Evolutionary conservation across 64 coral and sea anemone species (phyloP).

Genomic region (Hydrozoanthus tunicans): DNA sequence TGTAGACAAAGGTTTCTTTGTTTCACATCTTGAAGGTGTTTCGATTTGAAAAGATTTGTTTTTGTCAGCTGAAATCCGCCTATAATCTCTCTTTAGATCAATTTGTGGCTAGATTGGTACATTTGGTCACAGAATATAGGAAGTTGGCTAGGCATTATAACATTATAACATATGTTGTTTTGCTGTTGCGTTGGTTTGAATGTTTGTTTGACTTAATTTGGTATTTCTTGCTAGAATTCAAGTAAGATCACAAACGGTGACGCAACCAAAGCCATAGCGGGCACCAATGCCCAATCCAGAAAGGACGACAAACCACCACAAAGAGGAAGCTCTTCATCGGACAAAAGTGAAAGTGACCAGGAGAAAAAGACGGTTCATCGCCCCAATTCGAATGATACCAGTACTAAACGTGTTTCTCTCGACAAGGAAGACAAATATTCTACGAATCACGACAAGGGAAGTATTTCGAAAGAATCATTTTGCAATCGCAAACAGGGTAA

Average conservation of each 20-base stretch:
- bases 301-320: neutral
- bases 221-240: constrained; percentile 11
- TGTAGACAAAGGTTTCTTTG: no score
- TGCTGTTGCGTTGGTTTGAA: neutral
- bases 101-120: no score
- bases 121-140: no score
- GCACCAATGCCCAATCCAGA: neutral
- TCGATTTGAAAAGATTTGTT: no score
- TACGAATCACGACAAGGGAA: neutral
- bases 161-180: no score
- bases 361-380: neutral
- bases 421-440: constrained; percentile 4
- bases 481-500: neutral
- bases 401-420: neutral
- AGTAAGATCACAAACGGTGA: constrained; percentile 41
- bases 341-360: neutral
- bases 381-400: neutral
- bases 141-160: no score
- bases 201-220: neutral
- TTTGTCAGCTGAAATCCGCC: no score
- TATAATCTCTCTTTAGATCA: no score
- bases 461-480: neutral
- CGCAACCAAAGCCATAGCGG: neutral
- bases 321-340: neutral
- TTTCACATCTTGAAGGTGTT: no score